phyloP scores from a whole-genome alignment of 2,797 vertebrate genomes.

The Arrhamphus sclerolepis region DNA sequence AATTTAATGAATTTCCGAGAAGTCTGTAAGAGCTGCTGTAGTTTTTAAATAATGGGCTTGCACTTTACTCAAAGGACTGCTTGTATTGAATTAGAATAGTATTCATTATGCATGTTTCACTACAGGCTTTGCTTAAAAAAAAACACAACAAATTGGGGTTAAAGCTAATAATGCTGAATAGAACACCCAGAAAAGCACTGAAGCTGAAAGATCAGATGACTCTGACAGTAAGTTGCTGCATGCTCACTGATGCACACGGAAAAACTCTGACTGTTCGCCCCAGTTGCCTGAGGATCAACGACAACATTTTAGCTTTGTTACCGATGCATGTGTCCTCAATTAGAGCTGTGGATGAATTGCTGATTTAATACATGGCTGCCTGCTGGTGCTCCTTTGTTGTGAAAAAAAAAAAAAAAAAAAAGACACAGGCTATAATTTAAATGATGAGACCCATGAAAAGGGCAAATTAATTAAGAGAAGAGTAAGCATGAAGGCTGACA shows the following conservation, averaged over 20 bases:
- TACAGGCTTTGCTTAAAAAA: conserved; percentile 28
- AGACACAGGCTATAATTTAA: conserved; percentile 40
- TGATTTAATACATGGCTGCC: conserved; percentile 30
- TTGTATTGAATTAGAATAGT: conserved; percentile 9
- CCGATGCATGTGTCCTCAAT: conserved; percentile 9
- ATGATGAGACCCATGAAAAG: conserved; percentile 46
- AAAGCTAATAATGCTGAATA: conserved; percentile 53
- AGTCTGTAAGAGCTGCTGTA: background rate
- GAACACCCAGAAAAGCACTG: conserved; percentile 41
- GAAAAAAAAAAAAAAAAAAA: background rate
- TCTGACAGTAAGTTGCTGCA: conserved; percentile 21
- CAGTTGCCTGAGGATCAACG: conserved; percentile 11
- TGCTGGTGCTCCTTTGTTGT: conserved; percentile 44
- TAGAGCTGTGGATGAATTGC: background rate
- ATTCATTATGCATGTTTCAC: conserved; percentile 25
- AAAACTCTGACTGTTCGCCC: conserved; percentile 20
- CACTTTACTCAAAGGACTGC: conserved; percentile 14
- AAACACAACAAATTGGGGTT: conserved; percentile 39
- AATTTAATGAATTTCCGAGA: conserved; percentile 32
- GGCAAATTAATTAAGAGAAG: conserved; percentile 38
- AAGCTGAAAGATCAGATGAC: conserved; percentile 53
- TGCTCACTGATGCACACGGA: conserved; percentile 14
- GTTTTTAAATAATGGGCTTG: conserved; percentile 18
- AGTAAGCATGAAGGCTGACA: conserved; percentile 29
- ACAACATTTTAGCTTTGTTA: conserved; percentile 24